These are phyloP conservation scores for Nibea albiflora DNA, from an alignment of 2,113 vertebrate genomes.

Conservation along the genomic window DNA sequence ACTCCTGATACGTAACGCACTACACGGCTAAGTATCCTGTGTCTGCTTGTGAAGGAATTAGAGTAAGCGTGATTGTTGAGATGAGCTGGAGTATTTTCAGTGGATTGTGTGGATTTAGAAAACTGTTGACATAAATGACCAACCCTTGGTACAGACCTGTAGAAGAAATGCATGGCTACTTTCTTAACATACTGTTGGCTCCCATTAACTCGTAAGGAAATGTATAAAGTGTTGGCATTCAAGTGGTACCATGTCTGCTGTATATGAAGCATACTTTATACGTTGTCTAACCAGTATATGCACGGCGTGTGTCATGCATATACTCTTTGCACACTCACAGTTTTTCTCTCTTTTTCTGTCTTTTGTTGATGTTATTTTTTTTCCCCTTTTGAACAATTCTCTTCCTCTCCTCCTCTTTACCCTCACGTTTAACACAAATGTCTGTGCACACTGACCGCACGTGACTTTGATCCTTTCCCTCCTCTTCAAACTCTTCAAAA, in stretches of 20 bases:
- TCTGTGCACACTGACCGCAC: conserved; percentile 11
- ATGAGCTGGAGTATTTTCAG: conserved; percentile 27
- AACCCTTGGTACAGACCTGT: conserved; percentile 10
- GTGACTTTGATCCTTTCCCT: neutral
- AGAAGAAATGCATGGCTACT: conserved; percentile 53
- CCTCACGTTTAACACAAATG: conserved; percentile 23
- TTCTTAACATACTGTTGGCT: conserved; percentile 37
- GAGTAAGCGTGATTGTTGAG: conserved; percentile 35
- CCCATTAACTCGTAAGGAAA: conserved; percentile 7
- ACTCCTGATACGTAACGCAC: conserved; percentile 27
- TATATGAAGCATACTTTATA: conserved; percentile 19
- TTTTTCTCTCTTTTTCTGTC: conserved; percentile 51
- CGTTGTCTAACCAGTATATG: conserved; percentile 55
- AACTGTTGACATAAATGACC: conserved; percentile 13
- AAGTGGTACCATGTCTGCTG: conserved; percentile 15
- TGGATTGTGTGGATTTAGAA: conserved; percentile 49
- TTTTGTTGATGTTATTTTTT: conserved; percentile 37
- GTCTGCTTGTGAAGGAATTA: conserved; percentile 51
- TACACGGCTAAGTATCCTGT: conserved; percentile 79
- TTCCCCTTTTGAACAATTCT: conserved; percentile 15
- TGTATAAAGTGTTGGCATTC: conserved; percentile 2
- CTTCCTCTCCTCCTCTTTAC: conserved; percentile 9
- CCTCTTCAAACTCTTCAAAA: neutral
- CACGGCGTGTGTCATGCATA: conserved; percentile 61
- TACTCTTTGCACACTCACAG: conserved; percentile 43